Base-by-base conservation (phyloP, 2,797 vertebrate genomes). In the Tokudaia tokunoshimensis region DNA sequence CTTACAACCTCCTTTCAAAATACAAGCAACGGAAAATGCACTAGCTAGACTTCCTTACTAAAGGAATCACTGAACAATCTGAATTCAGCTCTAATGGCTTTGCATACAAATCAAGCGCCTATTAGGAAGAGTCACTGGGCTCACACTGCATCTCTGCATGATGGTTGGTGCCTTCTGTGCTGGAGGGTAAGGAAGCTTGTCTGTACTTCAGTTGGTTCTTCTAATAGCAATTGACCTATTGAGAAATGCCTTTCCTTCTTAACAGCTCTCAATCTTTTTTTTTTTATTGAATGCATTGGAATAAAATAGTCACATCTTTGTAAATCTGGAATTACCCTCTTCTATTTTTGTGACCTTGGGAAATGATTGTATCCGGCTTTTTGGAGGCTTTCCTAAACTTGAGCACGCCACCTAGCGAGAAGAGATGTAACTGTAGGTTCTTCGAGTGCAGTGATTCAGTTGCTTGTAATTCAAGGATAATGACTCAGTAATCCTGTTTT, bases 271-370 rank as follows among this genome's bases (percentile, higher is more conserved):
- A 14, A 15, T 81, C 67, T 74, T 7, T 76, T 91, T 89, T 89
- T 93, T 41, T 70, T 91, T 44, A 76, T 79, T 41, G 75, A 94
- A 72, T 3, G 50, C 12, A 78, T 19, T 88, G 76, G 55, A 76
- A 81, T 52, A 89, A 95, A 59, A 59, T 26, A 92, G 3, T 83
- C 81, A 55, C 26, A 6, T 81, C 31, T 93, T 95, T 94, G 86
- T 55, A 75, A 41, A 15, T 55, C 88, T 90, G 70, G 92, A 90
- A 85, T 88, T 37, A 72, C 70, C 17, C 7, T 59, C 14, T 61
- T 12, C 29, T 89, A 63, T 89, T 78, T 59, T 82, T 93, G 75
- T 95, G 86, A 91, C 52, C 41, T 94, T 83, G 72, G 31, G 89
- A 82, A 95, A 92, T 47, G 63, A 72, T 20, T 26, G 37, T 41